Conservation (phyloP, 2,888 invertebrate species). For the Eristalinus sepulchralis region DNA sequence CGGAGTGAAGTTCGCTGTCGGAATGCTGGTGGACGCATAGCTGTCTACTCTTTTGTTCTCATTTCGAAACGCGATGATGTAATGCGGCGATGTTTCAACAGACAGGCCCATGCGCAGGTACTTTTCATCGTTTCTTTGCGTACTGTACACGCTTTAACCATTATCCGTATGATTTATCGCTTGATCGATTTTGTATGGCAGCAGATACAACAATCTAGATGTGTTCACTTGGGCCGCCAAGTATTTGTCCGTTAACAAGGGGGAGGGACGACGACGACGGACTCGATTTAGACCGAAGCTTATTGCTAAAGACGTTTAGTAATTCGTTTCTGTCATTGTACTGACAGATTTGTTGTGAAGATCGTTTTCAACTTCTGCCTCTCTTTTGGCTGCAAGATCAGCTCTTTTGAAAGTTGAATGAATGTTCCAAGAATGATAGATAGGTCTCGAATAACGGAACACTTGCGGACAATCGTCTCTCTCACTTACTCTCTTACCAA, state of each 20-base stretch:
- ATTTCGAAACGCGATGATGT: constrained; percentile 25
- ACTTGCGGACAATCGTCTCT: too few relatives aligned
- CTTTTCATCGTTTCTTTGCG: constrained; percentile 29
- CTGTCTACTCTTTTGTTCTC: constrained; percentile 19
- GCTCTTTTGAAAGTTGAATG: too few relatives aligned
- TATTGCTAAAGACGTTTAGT: too few relatives aligned
- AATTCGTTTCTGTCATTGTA: too few relatives aligned
- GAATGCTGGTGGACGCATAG: not conserved
- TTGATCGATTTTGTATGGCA: constrained; percentile 53
- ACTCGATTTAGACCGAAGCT: not conserved
- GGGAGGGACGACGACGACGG: not conserved
- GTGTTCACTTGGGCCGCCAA: not conserved
- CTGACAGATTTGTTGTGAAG: too few relatives aligned
- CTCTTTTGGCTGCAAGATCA: too few relatives aligned
- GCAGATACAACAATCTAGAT: constrained; percentile 41
- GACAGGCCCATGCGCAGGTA: constrained; percentile 15
- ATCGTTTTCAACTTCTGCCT: too few relatives aligned
- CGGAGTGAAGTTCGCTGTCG: not conserved
- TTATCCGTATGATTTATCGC: constrained; percentile 17
- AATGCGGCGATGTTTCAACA: constrained; percentile 4
- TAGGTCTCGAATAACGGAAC: too few relatives aligned
- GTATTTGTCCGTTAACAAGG: too few relatives aligned
- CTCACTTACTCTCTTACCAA: too few relatives aligned
- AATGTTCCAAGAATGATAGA: too few relatives aligned
- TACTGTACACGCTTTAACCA: not conserved